Conservation (phyloP, 2,797 vertebrate species). For the Bovichtus variegatus region DNA sequence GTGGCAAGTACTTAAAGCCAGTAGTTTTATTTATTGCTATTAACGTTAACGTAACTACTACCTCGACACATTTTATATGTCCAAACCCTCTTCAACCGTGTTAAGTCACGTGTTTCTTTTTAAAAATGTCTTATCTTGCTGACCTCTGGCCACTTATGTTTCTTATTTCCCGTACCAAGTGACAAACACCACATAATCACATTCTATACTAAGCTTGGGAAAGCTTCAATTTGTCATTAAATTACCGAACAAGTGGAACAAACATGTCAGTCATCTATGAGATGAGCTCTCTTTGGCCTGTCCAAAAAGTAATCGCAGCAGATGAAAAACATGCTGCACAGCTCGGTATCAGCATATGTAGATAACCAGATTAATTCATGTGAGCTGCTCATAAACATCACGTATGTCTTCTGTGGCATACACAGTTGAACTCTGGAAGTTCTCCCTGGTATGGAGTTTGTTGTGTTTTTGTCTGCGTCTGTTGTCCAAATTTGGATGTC, state of each 20-base stretch:
- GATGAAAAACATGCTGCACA: not conserved
- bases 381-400: not conserved
- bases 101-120: not conserved
- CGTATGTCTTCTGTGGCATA: not conserved
- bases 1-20: not conserved
- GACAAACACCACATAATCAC: not conserved
- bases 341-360: too few relatives aligned
- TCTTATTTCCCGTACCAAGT: not conserved
- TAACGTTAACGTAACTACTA: too few relatives aligned
- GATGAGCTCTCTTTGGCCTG: too few relatives aligned
- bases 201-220: not conserved
- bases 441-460: not conserved
- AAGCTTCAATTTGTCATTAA: not conserved
- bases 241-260: not conserved
- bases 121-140: not conserved
- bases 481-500: not conserved
- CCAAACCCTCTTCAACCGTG: not conserved
- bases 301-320: not conserved
- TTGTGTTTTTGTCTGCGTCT: not conserved
- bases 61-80: too few relatives aligned
- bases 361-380: not conserved
- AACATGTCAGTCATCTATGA: not conserved
- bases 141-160: accelerated
- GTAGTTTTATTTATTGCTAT: not conserved
- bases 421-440: too few relatives aligned